Conservation (phyloP, 2,888 invertebrate genomes). For the Apodemia duryi region DNA sequence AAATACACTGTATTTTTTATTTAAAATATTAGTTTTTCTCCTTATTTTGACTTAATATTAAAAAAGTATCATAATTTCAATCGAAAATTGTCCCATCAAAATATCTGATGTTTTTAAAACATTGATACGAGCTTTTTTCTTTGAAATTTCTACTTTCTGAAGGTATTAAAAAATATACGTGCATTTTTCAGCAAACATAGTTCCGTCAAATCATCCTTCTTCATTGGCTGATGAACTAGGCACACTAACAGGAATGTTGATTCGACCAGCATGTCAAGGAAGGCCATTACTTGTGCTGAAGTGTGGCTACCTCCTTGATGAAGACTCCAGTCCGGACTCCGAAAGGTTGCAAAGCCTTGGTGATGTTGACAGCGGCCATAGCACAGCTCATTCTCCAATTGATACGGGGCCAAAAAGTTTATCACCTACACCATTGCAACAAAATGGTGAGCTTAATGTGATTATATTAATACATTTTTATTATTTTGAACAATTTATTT, state of each 20-base stretch:
- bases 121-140: too few species aligned
- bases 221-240: slow-evolving; percentile 85
- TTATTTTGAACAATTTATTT: too few species aligned
- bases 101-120: too few species aligned
- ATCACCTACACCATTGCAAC: slow-evolving; percentile 84
- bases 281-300: slow-evolving; percentile 84
- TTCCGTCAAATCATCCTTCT: slow-evolving; percentile 81
- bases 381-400: slow-evolving; percentile 92
- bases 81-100: too few species aligned
- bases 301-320: slow-evolving; percentile 86
- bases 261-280: slow-evolving; percentile 61
- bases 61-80: too few species aligned
- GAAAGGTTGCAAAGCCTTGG: slow-evolving; percentile 86
- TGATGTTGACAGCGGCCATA: slow-evolving; percentile 93
- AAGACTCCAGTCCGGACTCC: slow-evolving; percentile 92
- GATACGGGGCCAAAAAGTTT: slow-evolving; percentile 91
- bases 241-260: slow-evolving; percentile 56
- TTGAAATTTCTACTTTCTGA: too few species aligned
- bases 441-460: slow-evolving; percentile 52
- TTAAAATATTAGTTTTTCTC: too few species aligned
- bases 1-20: too few species aligned
- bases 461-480: too few species aligned
- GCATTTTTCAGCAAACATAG: slow-evolving; percentile 79
- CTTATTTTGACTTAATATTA: too few species aligned
- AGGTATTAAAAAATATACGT: slow-evolving; percentile 16